Conservation (phyloP, 64 coral and sea anemone genomes). For the Hydrozoanthus tunicans region DNA sequence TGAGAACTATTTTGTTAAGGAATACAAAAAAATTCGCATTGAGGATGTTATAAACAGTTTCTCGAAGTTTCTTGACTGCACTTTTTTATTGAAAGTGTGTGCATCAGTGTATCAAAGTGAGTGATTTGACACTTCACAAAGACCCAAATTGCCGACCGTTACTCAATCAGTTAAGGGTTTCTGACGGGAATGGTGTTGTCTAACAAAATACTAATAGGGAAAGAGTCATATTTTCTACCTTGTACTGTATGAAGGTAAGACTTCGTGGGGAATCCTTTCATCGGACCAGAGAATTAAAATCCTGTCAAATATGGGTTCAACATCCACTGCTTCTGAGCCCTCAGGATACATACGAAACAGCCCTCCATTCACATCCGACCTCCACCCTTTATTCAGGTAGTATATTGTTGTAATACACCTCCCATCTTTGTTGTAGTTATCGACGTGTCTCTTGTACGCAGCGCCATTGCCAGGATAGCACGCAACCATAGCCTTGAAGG, state of each 20-base stretch:
- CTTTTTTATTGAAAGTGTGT: too few relatives aligned
- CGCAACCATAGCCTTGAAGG: constrained; percentile 53
- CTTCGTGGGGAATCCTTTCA: constrained; percentile 55
- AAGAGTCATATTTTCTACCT: constrained; percentile 11
- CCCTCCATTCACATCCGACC: constrained; percentile 51
- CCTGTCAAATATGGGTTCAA: constrained; percentile 59
- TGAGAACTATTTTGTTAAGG: too few relatives aligned
- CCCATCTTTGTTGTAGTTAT: constrained; percentile 73
- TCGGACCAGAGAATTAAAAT: constrained; percentile 69
- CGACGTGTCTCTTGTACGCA: constrained; percentile 69
- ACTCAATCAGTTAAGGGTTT: too few relatives aligned
- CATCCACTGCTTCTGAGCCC: constrained; percentile 16
- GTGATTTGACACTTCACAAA: too few relatives aligned
- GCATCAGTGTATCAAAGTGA: too few relatives aligned
- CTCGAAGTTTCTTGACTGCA: too few relatives aligned
- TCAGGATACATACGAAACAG: constrained; percentile 57
- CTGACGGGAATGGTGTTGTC: too few relatives aligned
- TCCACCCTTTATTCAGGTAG: constrained; percentile 68
- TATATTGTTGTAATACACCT: constrained; percentile 72
- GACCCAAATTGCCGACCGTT: too few relatives aligned
- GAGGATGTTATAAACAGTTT: too few relatives aligned
- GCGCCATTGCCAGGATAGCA: constrained; percentile 55
- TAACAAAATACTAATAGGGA: too few relatives aligned
- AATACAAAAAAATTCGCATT: too few relatives aligned
- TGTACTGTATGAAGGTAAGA: constrained; percentile 18